Percentiles rank a stretch among this genome's conserved stretches.
Evolutionary conservation across 2,113 vertebrate genomes (phyloP).

Genomic region (Marmota flaviventris): DNA sequence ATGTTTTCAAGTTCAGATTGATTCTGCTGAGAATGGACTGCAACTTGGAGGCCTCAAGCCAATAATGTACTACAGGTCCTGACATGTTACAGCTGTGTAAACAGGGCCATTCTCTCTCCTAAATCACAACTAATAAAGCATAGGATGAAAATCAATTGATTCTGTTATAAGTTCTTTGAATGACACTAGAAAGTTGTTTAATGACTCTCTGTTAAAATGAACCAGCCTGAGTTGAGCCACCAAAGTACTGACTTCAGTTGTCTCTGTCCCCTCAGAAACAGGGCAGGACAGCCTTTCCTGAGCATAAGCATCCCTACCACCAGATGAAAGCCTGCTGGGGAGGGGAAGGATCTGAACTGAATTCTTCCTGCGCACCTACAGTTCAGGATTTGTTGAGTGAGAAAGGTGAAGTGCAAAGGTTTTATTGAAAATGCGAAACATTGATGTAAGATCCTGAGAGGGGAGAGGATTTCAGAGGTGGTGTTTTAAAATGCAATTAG

Average conservation of each 20-base stretch:
- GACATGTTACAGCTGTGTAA: conserved; percentile 88
- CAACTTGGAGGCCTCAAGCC: conserved; percentile 84
- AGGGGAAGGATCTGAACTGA: background rate
- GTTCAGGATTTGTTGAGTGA: conserved; percentile 33
- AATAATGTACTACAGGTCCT: conserved; percentile 87
- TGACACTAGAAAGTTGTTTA: conserved; percentile 81
- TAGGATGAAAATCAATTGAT: conserved; percentile 86
- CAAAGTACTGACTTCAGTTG: background rate
- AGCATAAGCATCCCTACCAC: background rate
- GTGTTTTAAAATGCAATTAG: conserved; percentile 72
- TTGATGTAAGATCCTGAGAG: conserved; percentile 81
- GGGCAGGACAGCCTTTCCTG: background rate
- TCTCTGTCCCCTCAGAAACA: background rate
- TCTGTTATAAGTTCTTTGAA: conserved; percentile 85
- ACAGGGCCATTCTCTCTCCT: conserved; percentile 84
- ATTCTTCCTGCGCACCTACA: background rate
- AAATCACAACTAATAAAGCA: conserved; percentile 87
- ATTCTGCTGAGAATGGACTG: conserved; percentile 85
- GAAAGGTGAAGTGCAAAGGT: conserved; percentile 82
- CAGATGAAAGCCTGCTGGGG: background rate
- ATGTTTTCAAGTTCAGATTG: conserved; percentile 86
- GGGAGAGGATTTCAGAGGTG: conserved; percentile 81
- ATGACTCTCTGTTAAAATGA: conserved; percentile 61
- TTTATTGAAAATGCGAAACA: conserved; percentile 82
- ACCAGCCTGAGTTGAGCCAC: conserved; percentile 48